Conservation (phyloP, 1,140 invertebrate genomes). For the Apis florea region DNA sequence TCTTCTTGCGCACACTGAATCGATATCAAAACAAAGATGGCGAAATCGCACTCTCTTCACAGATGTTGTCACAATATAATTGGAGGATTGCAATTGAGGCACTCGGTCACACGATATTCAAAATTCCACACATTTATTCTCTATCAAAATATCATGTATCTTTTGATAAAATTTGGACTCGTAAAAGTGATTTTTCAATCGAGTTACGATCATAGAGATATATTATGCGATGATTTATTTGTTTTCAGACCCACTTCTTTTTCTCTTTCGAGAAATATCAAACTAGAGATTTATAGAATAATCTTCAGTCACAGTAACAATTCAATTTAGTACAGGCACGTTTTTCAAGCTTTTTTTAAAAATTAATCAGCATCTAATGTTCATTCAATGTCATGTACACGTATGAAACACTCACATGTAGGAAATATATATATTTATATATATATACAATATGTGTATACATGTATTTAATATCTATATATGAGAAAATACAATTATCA, state of each 20-base stretch:
- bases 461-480: neutral
- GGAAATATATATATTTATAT: neutral
- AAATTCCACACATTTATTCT: neutral
- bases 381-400: neutral
- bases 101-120: neutral
- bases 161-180: neutral
- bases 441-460: neutral
- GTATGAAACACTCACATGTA: neutral
- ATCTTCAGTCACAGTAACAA: constrained; percentile 2
- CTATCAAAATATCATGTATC: neutral
- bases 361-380: constrained; percentile 12
- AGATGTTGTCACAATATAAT: constrained; percentile 39
- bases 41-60: constrained; percentile 41
- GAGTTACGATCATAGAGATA: neutral
- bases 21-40: constrained; percentile 50
- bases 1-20: constrained; percentile 49
- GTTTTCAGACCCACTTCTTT: constrained; percentile 1
- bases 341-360: constrained; percentile 9
- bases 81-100: neutral
- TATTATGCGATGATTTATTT: constrained; percentile 3
- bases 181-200: neutral
- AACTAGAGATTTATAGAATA: constrained; percentile 25
- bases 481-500: constrained; percentile 46
- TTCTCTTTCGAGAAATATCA: constrained; percentile 4
- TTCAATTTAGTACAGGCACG: constrained; percentile 19